Evolutionary conservation across 2,113 vertebrate species (phyloP), one percentile per base, ranked within the genome.

Genomic region (Balaeniceps rex): DNA sequence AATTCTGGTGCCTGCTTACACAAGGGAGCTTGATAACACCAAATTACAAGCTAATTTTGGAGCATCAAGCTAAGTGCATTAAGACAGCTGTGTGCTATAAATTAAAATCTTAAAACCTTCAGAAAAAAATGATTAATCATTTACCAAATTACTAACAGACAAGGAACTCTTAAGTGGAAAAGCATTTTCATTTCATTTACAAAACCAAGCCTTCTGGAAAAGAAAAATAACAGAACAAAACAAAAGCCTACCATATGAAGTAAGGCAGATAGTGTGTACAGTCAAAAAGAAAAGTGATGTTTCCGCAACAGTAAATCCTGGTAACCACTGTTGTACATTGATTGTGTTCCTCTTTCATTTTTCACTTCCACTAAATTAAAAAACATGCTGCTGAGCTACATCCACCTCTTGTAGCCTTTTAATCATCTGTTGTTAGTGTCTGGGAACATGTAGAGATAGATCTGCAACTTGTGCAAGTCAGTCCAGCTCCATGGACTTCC

Each of bases 1-100:
- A 94, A 95, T 96, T 88, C 88, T 93, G 63, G 34, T 71, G 88
- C 78, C 78, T 77, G 75, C 78, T 93, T 90, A 74, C 70, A 83
- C 79, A 87, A 88, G 82, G 74, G 42, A 95, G 90, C 76, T 87
- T 96, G 93, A 79, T 95, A 95, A 91, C 77, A 88, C 68, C 49
- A 95, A 97, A 96, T 96, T 95, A 93, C 91, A 76, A 83, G 85
- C 83, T 96, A 92, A 96, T 95, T 97, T 95, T 95, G 79, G 74
- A 97, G 89, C 90, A 95, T 52, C 19, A 4, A 94, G 80, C 60
- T 87, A 95, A 93, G 88, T 83, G 77, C 89, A 82, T 69, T 88
- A 72, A 93, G 95, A 79, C 83, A 95, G 91, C 76, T 90, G 74
- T 66, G 51, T 80, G 70, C 40, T 80, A 74, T 81, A 95, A 89